Base-by-base conservation (phyloP, 2,797 vertebrate species). In the Spatula versicolor region DNA sequence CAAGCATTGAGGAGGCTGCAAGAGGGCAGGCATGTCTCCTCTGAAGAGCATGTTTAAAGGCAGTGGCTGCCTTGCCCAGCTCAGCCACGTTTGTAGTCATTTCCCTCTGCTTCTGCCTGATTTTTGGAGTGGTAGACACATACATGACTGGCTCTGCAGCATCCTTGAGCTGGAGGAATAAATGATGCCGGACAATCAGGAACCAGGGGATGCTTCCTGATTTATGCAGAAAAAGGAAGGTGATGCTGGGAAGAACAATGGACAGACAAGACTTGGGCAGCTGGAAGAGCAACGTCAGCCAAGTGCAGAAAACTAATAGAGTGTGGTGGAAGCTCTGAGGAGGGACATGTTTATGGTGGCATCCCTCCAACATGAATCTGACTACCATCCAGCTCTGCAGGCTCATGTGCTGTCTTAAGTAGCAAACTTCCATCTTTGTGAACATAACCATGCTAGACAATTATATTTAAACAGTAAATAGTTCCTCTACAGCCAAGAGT, bases 391-490 rank as follows among this genome's bases (percentile, higher is more conserved):
- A 94, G 91, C 90, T 35, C 52, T 88, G 86, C 83, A 96, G 87
- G 7, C 91, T 81, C 66, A 4, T 15, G 33, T 10, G 63, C 76
- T 81, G 86, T 9, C 87, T 56, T 30, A 95, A 87, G 90, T 13
- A 96, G 94, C 78, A 86, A 92, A 85, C 26, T 64, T 86, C 81
- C 67, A 81, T 74, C 86, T 90, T 60, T 74, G 89, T 43, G 91
- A 92, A 77, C 37, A 62, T 28, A 62, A 18, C 93, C 83, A 39
- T 7, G 77, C 80, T 13, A 60, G 85, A 87, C 59, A 76, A 48
- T 16, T 87, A 11, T 30, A 50, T 78, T 89, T 86, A 77, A 90
- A 91, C 13, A 86, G 43, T 37, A 80, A 60, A 95, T 6, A 83
- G 71, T 3, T 93, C 74, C 68, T 75, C 60, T 60, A 2, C 74